A percentile compares a stretch with the other conserved stretches of the same genome.
phyloP scores from a whole-genome alignment of 1,140 invertebrate genomes.

The Ectropis grisescens region DNA sequence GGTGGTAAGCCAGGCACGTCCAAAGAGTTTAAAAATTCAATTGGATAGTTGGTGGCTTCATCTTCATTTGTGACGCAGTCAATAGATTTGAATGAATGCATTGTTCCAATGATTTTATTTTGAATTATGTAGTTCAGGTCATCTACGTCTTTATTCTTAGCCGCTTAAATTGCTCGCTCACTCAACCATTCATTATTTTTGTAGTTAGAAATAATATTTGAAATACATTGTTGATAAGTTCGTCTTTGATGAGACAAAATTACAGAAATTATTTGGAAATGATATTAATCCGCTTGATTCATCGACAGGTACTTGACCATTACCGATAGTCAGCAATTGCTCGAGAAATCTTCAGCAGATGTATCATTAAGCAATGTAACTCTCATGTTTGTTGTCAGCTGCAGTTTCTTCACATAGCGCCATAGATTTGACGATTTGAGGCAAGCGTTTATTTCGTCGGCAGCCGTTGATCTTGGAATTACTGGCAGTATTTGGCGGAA shows the following conservation, averaged over 20 bases:
- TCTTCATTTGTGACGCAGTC: slow-evolving; percentile 19
- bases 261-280: slow-evolving; percentile 37
- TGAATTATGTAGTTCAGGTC: slow-evolving; percentile 22
- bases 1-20: slow-evolving; percentile 18
- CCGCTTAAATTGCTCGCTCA: slow-evolving; percentile 18
- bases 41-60: slow-evolving; percentile 22
- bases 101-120: slow-evolving; percentile 16
- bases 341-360: slow-evolving; percentile 17
- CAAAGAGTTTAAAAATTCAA: slow-evolving; percentile 20
- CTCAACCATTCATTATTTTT: slow-evolving; percentile 31
- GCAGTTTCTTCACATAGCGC: slow-evolving; percentile 6
- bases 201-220: slow-evolving; percentile 15
- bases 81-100: slow-evolving; percentile 25
- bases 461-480: slow-evolving; percentile 48
- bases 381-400: slow-evolving; percentile 11
- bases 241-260: slow-evolving; percentile 26
- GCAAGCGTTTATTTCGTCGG: slow-evolving; percentile 55
- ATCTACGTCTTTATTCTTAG: slow-evolving; percentile 26
- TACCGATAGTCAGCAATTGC: slow-evolving; percentile 25
- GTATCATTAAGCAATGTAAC: slow-evolving; percentile 16
- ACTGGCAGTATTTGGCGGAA: slow-evolving; percentile 69
- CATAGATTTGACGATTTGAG: slow-evolving; percentile 46
- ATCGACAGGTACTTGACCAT: slow-evolving; percentile 35
- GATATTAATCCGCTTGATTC: slow-evolving; percentile 30
- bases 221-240: slow-evolving; percentile 33